phyloP scores from a whole-genome alignment of 2,888 invertebrate species.

The Napeogenes sylphis region DNA sequence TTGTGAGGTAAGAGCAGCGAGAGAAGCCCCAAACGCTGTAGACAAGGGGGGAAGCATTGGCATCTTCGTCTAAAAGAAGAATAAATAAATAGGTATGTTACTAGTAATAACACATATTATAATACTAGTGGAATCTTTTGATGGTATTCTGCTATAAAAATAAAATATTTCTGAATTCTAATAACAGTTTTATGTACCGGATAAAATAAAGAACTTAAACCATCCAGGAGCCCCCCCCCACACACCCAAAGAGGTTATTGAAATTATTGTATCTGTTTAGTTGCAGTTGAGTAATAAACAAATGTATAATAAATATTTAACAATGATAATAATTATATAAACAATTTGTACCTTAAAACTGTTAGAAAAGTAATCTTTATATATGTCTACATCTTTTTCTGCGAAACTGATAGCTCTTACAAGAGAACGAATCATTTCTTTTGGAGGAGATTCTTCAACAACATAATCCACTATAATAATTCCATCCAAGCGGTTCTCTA shows the following conservation, averaged over 20 bases:
- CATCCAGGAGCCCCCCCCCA: no score
- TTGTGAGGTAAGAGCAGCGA: slow-evolving; percentile 26
- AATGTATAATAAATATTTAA: no score
- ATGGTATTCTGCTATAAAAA: no score
- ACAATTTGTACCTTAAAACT: slow-evolving; percentile 31
- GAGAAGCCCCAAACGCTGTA: slow-evolving; percentile 27
- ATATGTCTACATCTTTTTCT: slow-evolving; percentile 26
- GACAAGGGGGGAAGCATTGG: slow-evolving; percentile 24
- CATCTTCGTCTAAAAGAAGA: slow-evolving; percentile 19
- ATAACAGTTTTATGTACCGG: no score
- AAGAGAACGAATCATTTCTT: slow-evolving; percentile 32
- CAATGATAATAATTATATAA: not conserved
- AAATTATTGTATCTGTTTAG: no score
- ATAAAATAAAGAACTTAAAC: no score
- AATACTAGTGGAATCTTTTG: no score
- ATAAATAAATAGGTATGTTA: no score
- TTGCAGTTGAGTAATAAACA: no score
- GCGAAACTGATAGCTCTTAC: slow-evolving; percentile 34
- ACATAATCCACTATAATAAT: slow-evolving; percentile 29
- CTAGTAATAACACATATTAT: no score
- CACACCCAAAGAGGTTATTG: no score
- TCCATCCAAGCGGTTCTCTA: slow-evolving; percentile 34
- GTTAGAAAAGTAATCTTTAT: slow-evolving; percentile 31
- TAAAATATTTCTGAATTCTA: no score
- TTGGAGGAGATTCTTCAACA: slow-evolving; percentile 22